Base-by-base conservation (phyloP, 1,140 invertebrate genomes). In the Chlorops oryzae region DNA sequence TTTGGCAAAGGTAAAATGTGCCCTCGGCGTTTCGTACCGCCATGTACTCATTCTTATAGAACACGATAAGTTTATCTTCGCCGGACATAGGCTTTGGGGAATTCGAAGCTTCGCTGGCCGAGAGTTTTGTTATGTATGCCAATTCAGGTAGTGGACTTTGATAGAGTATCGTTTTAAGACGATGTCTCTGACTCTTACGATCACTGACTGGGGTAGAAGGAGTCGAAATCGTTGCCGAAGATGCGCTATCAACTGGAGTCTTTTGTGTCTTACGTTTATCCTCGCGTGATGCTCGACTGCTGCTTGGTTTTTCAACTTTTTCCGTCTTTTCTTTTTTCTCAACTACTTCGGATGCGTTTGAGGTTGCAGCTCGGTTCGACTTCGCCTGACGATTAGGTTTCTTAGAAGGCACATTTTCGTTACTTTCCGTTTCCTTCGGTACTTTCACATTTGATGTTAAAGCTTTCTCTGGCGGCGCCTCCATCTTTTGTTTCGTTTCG, bases 1-100 rank as follows among this genome's bases (percentile, higher is more conserved):
- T 82, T 74, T 92, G 89, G 70, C 92, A 96, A 34, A 96, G 80
- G 69, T 89, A 96, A 74, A 94, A 94, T 38, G 87, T 83, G 37
- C 87, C 88, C 74, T 89, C 83, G 3, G 86, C 84, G 73, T 93
- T 94, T 57, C 92, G 79, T 1, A 94, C 89, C 21, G 90, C 91
- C 57, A 96, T 74, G 75, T 92, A 94, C 75, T 92, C 88, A 72
- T 87, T 87, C 71, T 87, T 88, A 66, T 87, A 88, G 63, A 90
- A 88, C 24, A 87, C 82, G 63, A 89, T 87, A 21, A 90, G 80
- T 71, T 90, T 90, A 47, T 92, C 88, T 61, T 90, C 88, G 17
- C 78, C 75, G 40, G 75, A 74, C 62, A 81, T 83, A 37, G 78
- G 74, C 13, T 78, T 75, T 9, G 80, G 75, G 27, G 81, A 83